A percentile compares a stretch with the other conserved stretches of the same genome.
These are phyloP conservation scores for Loripinus fragilis DNA, from an alignment of 2,888 invertebrate species.

Conservation along the genomic window DNA sequence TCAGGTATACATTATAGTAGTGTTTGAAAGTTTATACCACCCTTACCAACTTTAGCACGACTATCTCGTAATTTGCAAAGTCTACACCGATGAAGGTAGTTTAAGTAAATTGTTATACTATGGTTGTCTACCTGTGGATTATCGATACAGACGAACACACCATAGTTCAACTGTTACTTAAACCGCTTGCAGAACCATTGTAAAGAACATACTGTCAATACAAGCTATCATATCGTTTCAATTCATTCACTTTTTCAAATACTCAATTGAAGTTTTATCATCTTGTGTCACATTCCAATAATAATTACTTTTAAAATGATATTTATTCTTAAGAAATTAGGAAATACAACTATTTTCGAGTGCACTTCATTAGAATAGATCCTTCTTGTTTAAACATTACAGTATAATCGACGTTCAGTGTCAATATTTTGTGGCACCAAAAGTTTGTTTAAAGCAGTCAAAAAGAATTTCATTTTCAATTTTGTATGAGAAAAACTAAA, in stretches of 20 bases:
- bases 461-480: conserved; percentile 2
- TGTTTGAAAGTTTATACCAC: too few species aligned
- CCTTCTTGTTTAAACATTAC: not conserved
- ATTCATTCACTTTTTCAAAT: not conserved
- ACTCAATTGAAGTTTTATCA: not conserved
- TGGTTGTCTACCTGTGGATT: too few species aligned
- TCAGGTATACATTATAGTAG: too few species aligned
- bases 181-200: too few species aligned
- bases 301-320: conserved; percentile 12
- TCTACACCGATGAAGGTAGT: too few species aligned
- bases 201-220: not conserved
- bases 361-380: conserved; percentile 6
- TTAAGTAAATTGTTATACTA: too few species aligned
- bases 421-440: conserved; percentile 15
- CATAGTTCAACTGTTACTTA: too few species aligned
- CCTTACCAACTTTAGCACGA: too few species aligned
- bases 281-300: not conserved
- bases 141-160: too few species aligned
- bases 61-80: too few species aligned
- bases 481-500: not conserved
- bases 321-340: not conserved
- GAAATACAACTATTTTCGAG: conserved; percentile 4
- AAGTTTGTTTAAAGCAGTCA: conserved; percentile 14
- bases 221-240: conserved; percentile 14
- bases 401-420: not conserved